phyloP scores from a whole-genome alignment of 2,113 vertebrate genomes.

The Bambusicola thoracicus region DNA sequence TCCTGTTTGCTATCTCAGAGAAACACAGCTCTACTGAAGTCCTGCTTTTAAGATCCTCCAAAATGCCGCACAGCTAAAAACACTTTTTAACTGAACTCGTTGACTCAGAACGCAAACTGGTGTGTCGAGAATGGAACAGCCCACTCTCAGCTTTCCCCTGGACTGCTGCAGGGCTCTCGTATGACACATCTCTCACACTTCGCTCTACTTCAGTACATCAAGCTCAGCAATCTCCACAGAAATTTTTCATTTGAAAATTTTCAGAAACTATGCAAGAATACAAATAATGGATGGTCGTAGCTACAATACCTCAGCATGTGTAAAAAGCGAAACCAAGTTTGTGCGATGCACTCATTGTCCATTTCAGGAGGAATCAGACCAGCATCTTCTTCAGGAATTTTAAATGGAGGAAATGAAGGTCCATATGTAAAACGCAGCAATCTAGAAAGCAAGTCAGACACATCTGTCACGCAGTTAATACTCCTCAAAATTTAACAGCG shows the following conservation, averaged over 20 bases:
- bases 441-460: conserved; percentile 72
- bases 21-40: not conserved
- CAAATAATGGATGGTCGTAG: not conserved
- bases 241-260: not conserved
- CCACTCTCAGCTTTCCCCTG: not conserved
- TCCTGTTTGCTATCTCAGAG: conserved; percentile 12
- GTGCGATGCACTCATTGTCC: conserved; percentile 94
- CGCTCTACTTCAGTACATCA: not conserved
- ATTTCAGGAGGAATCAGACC: conserved; percentile 92
- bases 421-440: conserved; percentile 92
- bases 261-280: not conserved
- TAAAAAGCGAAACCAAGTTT: conserved; percentile 97
- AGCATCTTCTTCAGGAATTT: conserved; percentile 94
- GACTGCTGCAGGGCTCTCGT: not conserved
- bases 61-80: not conserved
- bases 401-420: conserved; percentile 93
- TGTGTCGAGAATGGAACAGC: not conserved
- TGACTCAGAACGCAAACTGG: not conserved
- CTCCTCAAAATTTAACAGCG: not conserved
- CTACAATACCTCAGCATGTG: conserved; percentile 92
- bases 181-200: not conserved
- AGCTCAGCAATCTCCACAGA: not conserved
- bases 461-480: not conserved
- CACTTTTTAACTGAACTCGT: not conserved
- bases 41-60: not conserved